Percentiles rank a stretch among this genome's conserved stretches.
Evolutionary conservation across 2,888 invertebrate species (phyloP).

Genomic region (Phalera bucephala): DNA sequence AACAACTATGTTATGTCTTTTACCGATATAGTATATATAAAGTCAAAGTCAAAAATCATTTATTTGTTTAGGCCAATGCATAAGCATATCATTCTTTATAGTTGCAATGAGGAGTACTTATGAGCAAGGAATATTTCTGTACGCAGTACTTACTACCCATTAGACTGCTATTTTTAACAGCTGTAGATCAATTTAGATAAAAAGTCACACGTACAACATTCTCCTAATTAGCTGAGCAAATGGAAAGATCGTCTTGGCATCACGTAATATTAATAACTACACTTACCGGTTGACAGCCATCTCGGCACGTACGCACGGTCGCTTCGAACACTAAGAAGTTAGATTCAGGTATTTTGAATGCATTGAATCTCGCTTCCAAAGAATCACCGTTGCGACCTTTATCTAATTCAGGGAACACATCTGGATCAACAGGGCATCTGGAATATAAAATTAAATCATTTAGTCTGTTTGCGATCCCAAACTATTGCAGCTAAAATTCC

Average conservation of each 20-base stretch:
- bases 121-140: no score
- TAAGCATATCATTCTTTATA: no score
- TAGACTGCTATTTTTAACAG: no score
- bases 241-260: background rate
- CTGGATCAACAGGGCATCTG: slow-evolving; percentile 95
- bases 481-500: no score
- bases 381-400: slow-evolving; percentile 93
- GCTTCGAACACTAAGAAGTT: slow-evolving; percentile 97
- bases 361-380: slow-evolving; percentile 95
- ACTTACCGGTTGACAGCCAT: slow-evolving; percentile 92
- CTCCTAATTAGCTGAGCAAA: background rate
- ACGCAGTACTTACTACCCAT: no score
- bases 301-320: slow-evolving; percentile 93
- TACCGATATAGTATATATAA: no score
- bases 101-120: no score
- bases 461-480: background rate
- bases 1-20: no score
- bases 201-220: no score
- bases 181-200: no score
- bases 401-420: slow-evolving; percentile 95
- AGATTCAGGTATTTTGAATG: slow-evolving; percentile 97
- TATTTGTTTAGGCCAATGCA: no score
- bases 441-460: slow-evolving; percentile 17
- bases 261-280: background rate
- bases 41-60: no score